Conservation (phyloP, 1,140 invertebrate species). For the Bombus waltoni region DNA sequence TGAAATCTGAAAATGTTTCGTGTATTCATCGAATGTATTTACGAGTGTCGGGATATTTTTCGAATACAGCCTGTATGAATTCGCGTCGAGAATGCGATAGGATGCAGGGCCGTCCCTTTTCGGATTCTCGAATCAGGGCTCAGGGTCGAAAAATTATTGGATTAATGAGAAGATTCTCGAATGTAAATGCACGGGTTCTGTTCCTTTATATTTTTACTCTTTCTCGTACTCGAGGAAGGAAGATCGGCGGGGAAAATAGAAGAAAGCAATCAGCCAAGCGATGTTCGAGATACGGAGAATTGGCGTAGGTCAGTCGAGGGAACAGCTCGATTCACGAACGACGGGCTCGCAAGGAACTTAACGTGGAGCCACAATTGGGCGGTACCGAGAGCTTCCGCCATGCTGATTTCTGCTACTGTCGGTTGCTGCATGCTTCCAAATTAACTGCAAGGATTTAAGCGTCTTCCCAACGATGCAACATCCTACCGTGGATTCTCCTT, state of each 20-base stretch:
- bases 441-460: slow-evolving; percentile 34
- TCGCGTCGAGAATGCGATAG: no score
- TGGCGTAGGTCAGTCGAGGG: slow-evolving; percentile 23
- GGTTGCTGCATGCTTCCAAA: slow-evolving; percentile 20
- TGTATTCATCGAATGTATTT: neutral
- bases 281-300: neutral
- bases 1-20: no score
- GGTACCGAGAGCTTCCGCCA: slow-evolving; percentile 14
- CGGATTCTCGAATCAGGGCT: neutral
- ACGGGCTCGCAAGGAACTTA: slow-evolving; percentile 19
- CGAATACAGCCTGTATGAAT: neutral
- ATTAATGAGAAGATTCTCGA: slow-evolving; percentile 5
- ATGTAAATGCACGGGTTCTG: neutral
- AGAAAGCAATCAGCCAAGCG: no score
- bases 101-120: neutral
- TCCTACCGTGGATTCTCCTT: neutral
- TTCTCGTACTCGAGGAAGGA: neutral
- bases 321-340: slow-evolving; percentile 40
- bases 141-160: neutral
- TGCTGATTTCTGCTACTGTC: slow-evolving; percentile 31
- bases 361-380: slow-evolving; percentile 1
- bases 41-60: neutral
- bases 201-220: no score
- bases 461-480: neutral
- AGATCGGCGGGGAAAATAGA: neutral